phyloP scores from a whole-genome alignment of 2,888 invertebrate genomes.

The Apodemia hepburni region DNA sequence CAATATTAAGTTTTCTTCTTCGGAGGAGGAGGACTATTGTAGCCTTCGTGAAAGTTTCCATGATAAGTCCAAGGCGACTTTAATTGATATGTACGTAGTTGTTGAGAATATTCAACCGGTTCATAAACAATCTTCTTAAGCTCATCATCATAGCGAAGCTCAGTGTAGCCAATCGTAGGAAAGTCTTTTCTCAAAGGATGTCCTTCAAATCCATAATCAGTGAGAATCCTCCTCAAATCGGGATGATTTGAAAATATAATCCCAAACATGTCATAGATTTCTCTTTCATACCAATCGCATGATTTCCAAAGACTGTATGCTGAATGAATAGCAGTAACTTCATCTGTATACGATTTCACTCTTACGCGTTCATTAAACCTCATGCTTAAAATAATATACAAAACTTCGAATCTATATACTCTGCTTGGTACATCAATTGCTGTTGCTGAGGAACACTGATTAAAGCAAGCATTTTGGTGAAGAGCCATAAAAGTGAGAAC shows the following conservation, averaged over 20 bases:
- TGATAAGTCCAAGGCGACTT: constrained; percentile 63
- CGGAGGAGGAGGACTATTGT: constrained; percentile 36
- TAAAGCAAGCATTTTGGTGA: constrained; percentile 65
- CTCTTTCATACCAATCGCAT: constrained; percentile 55
- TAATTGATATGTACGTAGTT: constrained; percentile 49
- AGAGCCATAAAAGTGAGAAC: constrained; percentile 55
- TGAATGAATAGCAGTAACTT: constrained; percentile 60
- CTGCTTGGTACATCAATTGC: constrained; percentile 66
- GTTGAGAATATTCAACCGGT: constrained; percentile 62
- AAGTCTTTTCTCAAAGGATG: constrained; percentile 71
- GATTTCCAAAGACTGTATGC: constrained; percentile 48
- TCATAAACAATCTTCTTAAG: constrained; percentile 67
- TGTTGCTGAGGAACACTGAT: constrained; percentile 49
- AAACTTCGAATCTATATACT: constrained; percentile 58
- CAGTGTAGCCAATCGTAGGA: constrained; percentile 62
- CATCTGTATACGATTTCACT: constrained; percentile 67
- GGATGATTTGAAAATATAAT: constrained; percentile 65
- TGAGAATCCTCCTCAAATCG: constrained; percentile 62
- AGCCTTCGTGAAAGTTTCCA: constrained; percentile 59
- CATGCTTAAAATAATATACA: constrained; percentile 53
- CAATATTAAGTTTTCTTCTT: not conserved
- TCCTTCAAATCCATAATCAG: constrained; percentile 67
- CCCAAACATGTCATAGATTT: constrained; percentile 68
- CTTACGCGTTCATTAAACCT: constrained; percentile 48
- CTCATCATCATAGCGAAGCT: constrained; percentile 68